Evolutionary conservation across 2,888 invertebrate genomes (phyloP), one percentile per base, ranked within the genome.

Genomic region (Colletes collaris): DNA sequence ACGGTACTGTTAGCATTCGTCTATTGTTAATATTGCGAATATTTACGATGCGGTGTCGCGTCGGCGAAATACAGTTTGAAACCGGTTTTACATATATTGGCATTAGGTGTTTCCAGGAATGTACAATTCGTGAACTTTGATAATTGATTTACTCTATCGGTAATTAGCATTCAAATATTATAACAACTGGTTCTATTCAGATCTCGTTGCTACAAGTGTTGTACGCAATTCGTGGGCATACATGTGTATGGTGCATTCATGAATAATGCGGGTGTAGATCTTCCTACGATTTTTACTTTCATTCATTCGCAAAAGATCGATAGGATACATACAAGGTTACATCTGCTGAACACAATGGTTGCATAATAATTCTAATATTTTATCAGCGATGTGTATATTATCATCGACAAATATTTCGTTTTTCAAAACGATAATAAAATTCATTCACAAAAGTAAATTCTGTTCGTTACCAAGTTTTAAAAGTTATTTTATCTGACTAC

Each of bases 221-320:
- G 49, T 40, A 10, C 13, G 13, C 16, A 52, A 63, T 62, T 62
- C 60, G 49, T 3, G 27, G n/a, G 63, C 46, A 50, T 72, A 6
- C 46, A n/a, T 49, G 8, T 27, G 62, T 19, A 58, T 53, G 8
- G 5, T 6, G 27, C 49, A 16, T 62, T 68, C 52, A 49, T 40
- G 46, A 46, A 58, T 62, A 70, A 64, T 56, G 62, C 64, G 50
- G 13, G 62, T 16, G 56, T 16, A n/a, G 50, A 10, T 68, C 72
- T 65, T 55, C 72, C 66, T 52, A 84, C 80, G 70, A 80, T 84
- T 82, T 82, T 58, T 65, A 65, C 78, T 82, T 86, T 76, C 76
- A 76, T 81, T 79, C 78, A 78, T 66, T 19, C 46, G 50, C 67
- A 62, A 53, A 60, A 56, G 85, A 53, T 66, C 50, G 6, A 4